Percentiles rank a stretch among this genome's conserved stretches.
These are phyloP conservation scores for Altica lythri DNA, from an alignment of 2,888 invertebrate species.

Conservation along the genomic window DNA sequence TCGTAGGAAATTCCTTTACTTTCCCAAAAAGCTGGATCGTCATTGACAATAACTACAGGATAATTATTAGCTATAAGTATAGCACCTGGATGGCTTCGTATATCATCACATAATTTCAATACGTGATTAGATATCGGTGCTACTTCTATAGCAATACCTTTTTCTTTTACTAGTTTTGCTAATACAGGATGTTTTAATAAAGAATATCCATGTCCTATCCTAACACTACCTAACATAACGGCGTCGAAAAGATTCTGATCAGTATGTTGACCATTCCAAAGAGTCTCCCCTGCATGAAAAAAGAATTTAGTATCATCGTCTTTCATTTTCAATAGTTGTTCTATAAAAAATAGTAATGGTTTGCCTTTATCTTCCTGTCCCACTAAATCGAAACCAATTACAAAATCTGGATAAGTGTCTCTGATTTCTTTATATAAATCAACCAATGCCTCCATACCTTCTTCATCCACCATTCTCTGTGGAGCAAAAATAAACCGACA, in stretches of 20 bases:
- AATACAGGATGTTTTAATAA: slow-evolving; percentile 72
- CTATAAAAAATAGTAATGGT: slow-evolving; percentile 66
- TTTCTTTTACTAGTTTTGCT: slow-evolving; percentile 61
- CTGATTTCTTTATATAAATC: slow-evolving; percentile 30
- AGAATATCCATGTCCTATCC: slow-evolving; percentile 80
- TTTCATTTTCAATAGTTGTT: slow-evolving; percentile 42
- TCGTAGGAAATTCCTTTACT: slow-evolving; percentile 74
- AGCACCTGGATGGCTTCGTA: slow-evolving; percentile 76
- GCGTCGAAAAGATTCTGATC: slow-evolving; percentile 81
- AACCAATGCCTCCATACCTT: slow-evolving; percentile 49
- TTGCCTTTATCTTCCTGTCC: slow-evolving; percentile 76
- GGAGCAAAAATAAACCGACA: slow-evolving; percentile 68
- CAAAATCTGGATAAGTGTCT: slow-evolving; percentile 60
- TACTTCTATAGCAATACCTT: slow-evolving; percentile 73
- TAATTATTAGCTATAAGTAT: slow-evolving; percentile 67
- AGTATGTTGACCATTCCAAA: slow-evolving; percentile 69
- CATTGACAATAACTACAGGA: slow-evolving; percentile 75
- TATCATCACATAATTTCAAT: slow-evolving; percentile 69
- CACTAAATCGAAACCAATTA: slow-evolving; percentile 82
- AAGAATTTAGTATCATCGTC: slow-evolving; percentile 44
- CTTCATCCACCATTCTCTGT: slow-evolving; percentile 50
- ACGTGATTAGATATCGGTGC: slow-evolving; percentile 79
- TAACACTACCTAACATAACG: slow-evolving; percentile 70
- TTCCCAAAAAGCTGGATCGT: slow-evolving; percentile 78
- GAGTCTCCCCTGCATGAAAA: slow-evolving; percentile 69